Base-by-base conservation (phyloP, 2,797 vertebrate species). In the Carapus acus region DNA sequence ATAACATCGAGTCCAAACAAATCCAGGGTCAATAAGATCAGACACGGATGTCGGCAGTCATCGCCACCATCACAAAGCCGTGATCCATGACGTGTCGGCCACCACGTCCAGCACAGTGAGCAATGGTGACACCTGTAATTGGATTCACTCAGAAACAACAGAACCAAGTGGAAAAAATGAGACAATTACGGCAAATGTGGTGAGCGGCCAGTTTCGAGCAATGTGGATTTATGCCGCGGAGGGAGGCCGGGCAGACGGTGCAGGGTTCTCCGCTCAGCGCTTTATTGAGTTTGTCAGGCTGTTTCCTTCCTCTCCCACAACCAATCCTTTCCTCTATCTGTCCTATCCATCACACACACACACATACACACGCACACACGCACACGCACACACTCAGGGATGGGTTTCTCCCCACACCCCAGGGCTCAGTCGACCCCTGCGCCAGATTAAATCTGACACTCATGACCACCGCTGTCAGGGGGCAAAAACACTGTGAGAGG, bases 391-490 rank as follows among this genome's bases (percentile, higher is more conserved):
- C 65, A 73, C 62, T 57, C 37, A 73, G 78, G 79, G 81, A 86
- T 85, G 78, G 80, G 82, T 84, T 79, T 79, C 70, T 78, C 68
- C 45, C 58, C 58, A 54, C 62, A 66, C 78, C 78, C 52, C 58
- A 31, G 83, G 80, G 82, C 79, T 71, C 47, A 48, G 60, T 74
- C 71, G 82, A 86, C 85, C 85, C 71, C 69, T 64, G 73, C 67
- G 62, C 62, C 82, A 83, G 84, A 87, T 86, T 88, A 85, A 84
- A 84, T 85, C 80, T 82, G 81, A 83, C 74, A 81, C 82, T 84
- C 77, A 61, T 77, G 81, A 83, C 82, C 82, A 41, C 50, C 58
- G 77, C 84, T 88, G 83, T 82, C 83, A 84, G 69, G 52, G 66
- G 62, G 63, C 73, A 67, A 74, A 74, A 83, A 78, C 68, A 67